Conservation (phyloP, 2,113 vertebrate species). For the Arvicanthis niloticus region DNA sequence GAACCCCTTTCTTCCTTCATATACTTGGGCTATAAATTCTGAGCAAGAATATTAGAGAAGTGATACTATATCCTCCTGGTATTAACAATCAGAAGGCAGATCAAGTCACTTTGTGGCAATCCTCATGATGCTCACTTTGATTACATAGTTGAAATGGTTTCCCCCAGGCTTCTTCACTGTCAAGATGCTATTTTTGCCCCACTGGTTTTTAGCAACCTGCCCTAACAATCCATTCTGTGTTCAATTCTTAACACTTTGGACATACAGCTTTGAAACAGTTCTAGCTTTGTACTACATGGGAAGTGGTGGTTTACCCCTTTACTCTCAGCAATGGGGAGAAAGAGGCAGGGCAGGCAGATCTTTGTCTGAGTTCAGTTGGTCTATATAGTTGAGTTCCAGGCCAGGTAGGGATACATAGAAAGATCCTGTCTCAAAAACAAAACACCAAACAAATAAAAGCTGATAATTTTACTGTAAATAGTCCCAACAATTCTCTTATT, state of each 20-base stretch:
- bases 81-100: background rate
- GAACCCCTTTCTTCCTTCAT: background rate
- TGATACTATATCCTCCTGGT: background rate
- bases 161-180: background rate
- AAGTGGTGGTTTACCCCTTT: background rate
- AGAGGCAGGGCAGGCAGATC: background rate
- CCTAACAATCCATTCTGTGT: background rate
- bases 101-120: background rate
- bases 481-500: background rate
- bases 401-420: background rate
- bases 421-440: background rate
- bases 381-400: background rate
- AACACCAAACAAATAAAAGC: background rate
- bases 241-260: background rate
- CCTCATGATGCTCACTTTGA: background rate
- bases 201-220: background rate
- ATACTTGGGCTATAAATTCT: background rate
- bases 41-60: background rate
- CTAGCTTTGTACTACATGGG: background rate
- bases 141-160: slow-evolving; percentile 7
- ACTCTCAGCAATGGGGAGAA: background rate
- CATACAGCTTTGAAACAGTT: background rate
- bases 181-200: background rate
- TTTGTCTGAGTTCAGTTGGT: background rate
- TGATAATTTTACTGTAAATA: background rate